Evolutionary conservation across 2,888 invertebrate species (phyloP).

Genomic region (Limnephilus rhombicus): DNA sequence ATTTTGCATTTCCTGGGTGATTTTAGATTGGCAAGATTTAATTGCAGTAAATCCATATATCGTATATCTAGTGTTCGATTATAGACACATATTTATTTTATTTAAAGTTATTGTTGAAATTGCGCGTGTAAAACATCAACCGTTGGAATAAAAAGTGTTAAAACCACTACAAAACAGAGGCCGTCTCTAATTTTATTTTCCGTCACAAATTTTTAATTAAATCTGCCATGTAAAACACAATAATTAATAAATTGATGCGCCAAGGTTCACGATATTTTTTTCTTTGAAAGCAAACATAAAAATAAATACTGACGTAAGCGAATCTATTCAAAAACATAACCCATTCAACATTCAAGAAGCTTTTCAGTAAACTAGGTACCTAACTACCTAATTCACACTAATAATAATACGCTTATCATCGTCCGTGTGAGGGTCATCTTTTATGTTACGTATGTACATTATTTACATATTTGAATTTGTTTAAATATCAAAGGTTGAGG

Average conservation of each 20-base stretch:
- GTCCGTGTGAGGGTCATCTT: slow-evolving; percentile 15
- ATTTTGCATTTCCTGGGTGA: too few species aligned
- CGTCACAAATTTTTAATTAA: background rate
- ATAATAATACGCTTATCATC: slow-evolving; percentile 15
- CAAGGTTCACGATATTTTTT: background rate
- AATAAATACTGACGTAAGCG: background rate
- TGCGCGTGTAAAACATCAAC: too few species aligned
- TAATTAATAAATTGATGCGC: background rate
- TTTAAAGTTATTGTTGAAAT: too few species aligned
- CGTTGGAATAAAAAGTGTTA: background rate
- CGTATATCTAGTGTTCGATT: too few species aligned
- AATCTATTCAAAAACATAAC: background rate
- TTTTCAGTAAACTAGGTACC: background rate
- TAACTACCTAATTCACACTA: background rate
- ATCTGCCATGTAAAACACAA: background rate
- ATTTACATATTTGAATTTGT: slow-evolving; percentile 20
- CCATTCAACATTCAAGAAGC: background rate
- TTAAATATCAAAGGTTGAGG: slow-evolving; percentile 47
- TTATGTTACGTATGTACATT: background rate
- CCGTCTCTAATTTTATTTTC: background rate
- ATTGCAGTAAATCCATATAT: too few species aligned
- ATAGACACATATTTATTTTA: too few species aligned
- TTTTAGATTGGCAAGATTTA: too few species aligned
- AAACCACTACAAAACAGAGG: background rate
- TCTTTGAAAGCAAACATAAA: background rate